Evolutionary conservation across 2,888 invertebrate species (phyloP), one percentile per base, ranked within the genome.

Genomic region (Macaria notata): DNA sequence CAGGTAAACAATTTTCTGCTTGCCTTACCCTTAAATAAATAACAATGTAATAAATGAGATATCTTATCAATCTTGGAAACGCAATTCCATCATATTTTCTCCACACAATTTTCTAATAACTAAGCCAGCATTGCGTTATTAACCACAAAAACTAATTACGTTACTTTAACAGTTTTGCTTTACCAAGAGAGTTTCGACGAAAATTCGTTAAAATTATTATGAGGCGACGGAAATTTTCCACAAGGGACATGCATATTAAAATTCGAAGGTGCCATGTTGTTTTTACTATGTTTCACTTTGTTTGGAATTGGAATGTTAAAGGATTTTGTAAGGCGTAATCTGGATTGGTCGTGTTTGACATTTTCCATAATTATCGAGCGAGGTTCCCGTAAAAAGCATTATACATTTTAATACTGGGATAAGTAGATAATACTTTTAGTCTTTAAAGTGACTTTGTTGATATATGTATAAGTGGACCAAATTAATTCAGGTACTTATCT

Each of bases 61-160:
- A 36, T 36, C 33, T 7, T 36, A 6, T 36, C 4, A 36, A 36
- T 7, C 33, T 36, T 6, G 33, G 33, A 36, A 7, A 36, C 33
- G 7, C 50, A 38, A 50, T 50, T 50, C 64, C 62, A 62, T 66
- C 61, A 54, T 56, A 68, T 65, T 59, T 63, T 49, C 50, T 56
- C 46, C 59, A 41, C 41, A 41, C 56, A 58, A 63, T 57, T 62
- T 48, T 53, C 41, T 41, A n/a, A 57, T 56, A 38, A 9, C 33
- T 52, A 54, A 7, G 50, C 47, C 31, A 51, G 38, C 51, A 36
- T 49, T 33, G 5, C 31, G 42, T 38, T n/a, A 51, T 41, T 49
- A 55, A 59, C 45, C 54, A 3, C 51, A 42, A 38, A 51, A 55
- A 55, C 51, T 51, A 59, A 59, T 59, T 59, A 52, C 54, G 47